Percentiles rank a stretch among this genome's conserved stretches.
These are phyloP conservation scores for Rhea americana DNA, from an alignment of 2,113 vertebrate genomes.

Conservation along the genomic window DNA sequence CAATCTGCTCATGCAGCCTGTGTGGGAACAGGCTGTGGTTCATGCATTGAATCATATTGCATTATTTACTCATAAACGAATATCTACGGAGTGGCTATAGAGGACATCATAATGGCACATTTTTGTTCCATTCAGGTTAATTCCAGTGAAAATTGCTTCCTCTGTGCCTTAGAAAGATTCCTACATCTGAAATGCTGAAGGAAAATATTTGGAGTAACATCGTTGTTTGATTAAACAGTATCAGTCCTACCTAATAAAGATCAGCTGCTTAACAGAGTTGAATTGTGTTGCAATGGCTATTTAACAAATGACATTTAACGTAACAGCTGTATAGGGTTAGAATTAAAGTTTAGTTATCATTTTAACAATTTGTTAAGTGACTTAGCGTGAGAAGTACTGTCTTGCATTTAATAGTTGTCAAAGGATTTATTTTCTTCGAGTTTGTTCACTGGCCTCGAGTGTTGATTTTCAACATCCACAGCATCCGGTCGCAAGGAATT, in stretches of 20 bases:
- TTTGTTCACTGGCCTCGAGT: background rate
- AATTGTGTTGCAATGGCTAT: background rate
- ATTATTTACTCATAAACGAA: background rate
- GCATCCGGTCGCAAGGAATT: background rate
- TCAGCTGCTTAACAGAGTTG: background rate
- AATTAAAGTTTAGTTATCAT: background rate
- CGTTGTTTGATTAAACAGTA: slow-evolving; percentile 1
- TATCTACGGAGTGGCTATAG: background rate
- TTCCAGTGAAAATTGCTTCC: slow-evolving; percentile 37
- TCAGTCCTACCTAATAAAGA: slow-evolving; percentile 16
- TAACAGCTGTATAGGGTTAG: background rate
- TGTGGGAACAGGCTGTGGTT: background rate
- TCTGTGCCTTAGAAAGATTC: slow-evolving; percentile 22
- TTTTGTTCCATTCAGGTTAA: slow-evolving; percentile 23
- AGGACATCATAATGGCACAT: background rate
- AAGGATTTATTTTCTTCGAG: background rate
- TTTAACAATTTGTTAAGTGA: background rate
- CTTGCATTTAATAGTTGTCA: background rate
- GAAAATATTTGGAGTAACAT: slow-evolving; percentile 39
- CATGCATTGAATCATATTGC: background rate
- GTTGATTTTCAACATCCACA: background rate
- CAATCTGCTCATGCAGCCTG: background rate
- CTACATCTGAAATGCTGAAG: slow-evolving; percentile 21
- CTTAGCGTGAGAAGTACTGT: background rate
- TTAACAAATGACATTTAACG: background rate